Conservation (phyloP, 1,140 invertebrate species). For the Drosophila bipectinata region DNA sequence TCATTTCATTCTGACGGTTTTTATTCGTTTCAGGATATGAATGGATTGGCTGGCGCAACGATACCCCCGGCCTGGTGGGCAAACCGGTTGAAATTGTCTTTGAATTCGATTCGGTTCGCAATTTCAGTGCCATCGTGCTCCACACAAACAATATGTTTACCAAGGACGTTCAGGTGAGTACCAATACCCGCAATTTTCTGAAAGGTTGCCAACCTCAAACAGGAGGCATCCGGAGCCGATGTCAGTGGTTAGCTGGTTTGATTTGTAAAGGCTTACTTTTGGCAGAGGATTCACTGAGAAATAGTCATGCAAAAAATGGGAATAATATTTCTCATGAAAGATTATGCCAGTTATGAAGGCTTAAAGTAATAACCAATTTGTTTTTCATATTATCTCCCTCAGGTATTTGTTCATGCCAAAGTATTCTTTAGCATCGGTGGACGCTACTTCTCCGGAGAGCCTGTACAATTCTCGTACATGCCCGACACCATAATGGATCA, state of each 20-base stretch:
- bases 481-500: conserved; percentile 92
- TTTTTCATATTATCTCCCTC: not conserved
- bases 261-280: not conserved
- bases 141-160: conserved; percentile 90
- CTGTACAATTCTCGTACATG: conserved; percentile 88
- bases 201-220: conserved; percentile 3
- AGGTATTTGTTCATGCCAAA: conserved; percentile 89
- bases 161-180: conserved; percentile 88
- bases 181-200: not conserved
- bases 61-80: conserved; percentile 85
- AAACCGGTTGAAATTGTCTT: conserved; percentile 90
- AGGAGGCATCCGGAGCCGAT: not conserved
- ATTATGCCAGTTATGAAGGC: not conserved
- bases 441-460: conserved; percentile 87
- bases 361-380: not conserved
- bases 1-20: conserved; percentile 52
- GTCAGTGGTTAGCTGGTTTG: not conserved
- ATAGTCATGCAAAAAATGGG: not conserved
- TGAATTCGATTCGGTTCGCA: conserved; percentile 90
- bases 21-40: conserved; percentile 87
- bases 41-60: conserved; percentile 96
- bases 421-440: conserved; percentile 92
- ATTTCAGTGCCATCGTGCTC: conserved; percentile 91
- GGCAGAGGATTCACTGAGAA: not conserved
- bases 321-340: not conserved